Base-by-base conservation (phyloP, 2,888 invertebrate genomes). In the Syrista parreyssii region DNA sequence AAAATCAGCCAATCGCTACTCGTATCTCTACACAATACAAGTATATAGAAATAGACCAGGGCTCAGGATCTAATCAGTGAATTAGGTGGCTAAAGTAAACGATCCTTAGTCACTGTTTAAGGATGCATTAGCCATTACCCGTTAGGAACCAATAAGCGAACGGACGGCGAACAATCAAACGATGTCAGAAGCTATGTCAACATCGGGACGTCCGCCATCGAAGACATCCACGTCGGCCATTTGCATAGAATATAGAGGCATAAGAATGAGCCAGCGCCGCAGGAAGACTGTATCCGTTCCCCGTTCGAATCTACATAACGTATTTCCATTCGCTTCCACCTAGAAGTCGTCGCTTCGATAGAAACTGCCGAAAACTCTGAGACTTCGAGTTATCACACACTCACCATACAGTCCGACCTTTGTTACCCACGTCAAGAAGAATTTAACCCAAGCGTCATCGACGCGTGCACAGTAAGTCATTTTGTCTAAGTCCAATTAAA, bases 261-360 rank as follows among this genome's bases (percentile, higher is more conserved):
- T 83, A 84, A 84, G 85, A 85, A 86, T 85, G 84, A 83, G 82
- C 75, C 77, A 75, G 79, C 55, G 32, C 75, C 74, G 83, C 90
- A 90, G 90, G 89, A 90, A 90, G 88, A 87, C 83, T 76, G 86
- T 88, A 88, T 89, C 88, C 89, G 89, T 84, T 88, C 82, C 76
- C 80, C 77, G 81, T 80, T 82, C 82, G 80, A 83, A 90, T 90
- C 89, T 89, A 86, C 89, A 90, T 89, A 88, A 88, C 86, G 86
- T 85, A 89, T 89, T 90, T 89, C 86, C 87, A 88, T 89, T 74
- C 74, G 71, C 71, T 31, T 36, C 15, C 36, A 12, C 4, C 4
- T 1, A 23, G 55, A 55, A 55, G 9, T 55, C 23, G 55, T 55
- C 55, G 55, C 23, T 55, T 55, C 23, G 6, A 23, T 55, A 15